These are phyloP conservation scores for Antennarius maculatus DNA, from an alignment of 2,797 vertebrate genomes.

Conservation along the genomic window DNA sequence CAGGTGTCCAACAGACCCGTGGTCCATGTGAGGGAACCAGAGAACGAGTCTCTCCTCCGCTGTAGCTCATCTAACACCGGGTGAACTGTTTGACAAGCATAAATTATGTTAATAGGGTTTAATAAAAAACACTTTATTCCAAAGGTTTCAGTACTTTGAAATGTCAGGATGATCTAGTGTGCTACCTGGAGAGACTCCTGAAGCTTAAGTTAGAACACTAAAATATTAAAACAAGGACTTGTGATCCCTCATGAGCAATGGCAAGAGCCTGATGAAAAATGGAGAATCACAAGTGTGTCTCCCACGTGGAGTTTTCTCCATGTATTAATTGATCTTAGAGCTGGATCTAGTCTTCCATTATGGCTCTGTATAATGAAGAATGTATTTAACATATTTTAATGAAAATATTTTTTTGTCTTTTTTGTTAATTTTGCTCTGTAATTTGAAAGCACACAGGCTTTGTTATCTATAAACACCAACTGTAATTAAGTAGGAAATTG, in stretches of 20 bases:
- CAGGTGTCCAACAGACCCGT: constrained; percentile 35
- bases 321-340: constrained; percentile 79
- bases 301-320: constrained; percentile 75
- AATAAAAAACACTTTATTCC: constrained; percentile 86
- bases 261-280: constrained; percentile 71
- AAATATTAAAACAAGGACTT: constrained; percentile 86
- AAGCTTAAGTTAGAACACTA: constrained; percentile 82
- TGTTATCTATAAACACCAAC: constrained; percentile 67
- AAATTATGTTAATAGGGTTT: constrained; percentile 85
- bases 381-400: constrained; percentile 75
- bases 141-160: constrained; percentile 84
- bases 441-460: constrained; percentile 61
- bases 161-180: constrained; percentile 83
- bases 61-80: constrained; percentile 55
- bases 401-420: constrained; percentile 66
- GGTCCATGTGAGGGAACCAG: constrained; percentile 53
- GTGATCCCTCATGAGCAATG: constrained; percentile 71
- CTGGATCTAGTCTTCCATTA: constrained; percentile 72
- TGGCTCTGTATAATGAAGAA: constrained; percentile 68
- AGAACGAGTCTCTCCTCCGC: constrained; percentile 31
- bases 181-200: constrained; percentile 79
- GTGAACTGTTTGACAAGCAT: constrained; percentile 77
- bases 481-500: constrained; percentile 76
- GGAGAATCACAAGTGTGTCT: constrained; percentile 62
- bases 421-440: constrained; percentile 57